Percentiles rank a stretch among this genome's conserved stretches.
Conservation (phyloP, 2,888 invertebrate genomes). For the Branchellion lobata region DNA sequence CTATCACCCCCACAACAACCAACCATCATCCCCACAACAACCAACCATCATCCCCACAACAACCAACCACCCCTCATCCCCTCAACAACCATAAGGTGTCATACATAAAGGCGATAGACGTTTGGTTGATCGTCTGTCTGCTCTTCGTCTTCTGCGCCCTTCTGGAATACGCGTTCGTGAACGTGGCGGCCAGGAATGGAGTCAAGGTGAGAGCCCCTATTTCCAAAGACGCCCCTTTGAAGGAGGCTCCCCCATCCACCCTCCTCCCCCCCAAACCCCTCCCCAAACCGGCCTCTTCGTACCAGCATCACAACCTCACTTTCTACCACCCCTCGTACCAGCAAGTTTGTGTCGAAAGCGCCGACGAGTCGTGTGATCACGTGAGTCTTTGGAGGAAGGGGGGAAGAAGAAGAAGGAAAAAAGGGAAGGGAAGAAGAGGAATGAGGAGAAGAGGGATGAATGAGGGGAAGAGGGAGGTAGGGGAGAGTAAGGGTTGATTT, state of each 20-base stretch:
- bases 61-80: neutral
- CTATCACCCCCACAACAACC: too few species aligned
- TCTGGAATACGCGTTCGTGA: slow-evolving; percentile 54
- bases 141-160: slow-evolving; percentile 54
- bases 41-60: neutral
- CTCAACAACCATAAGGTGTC: slow-evolving; percentile 69
- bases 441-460: too few species aligned
- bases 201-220: slow-evolving; percentile 45
- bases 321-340: slow-evolving; percentile 25
- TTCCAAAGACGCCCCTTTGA: slow-evolving; percentile 36
- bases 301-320: slow-evolving; percentile 26
- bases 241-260: slow-evolving; percentile 9
- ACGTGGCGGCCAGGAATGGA: slow-evolving; percentile 52
- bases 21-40: neutral
- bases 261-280: slow-evolving; percentile 18
- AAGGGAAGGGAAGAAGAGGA: too few species aligned
- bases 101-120: slow-evolving; percentile 82
- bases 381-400: neutral
- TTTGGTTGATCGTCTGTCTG: slow-evolving; percentile 50
- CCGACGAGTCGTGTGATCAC: slow-evolving; percentile 32
- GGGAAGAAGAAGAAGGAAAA: neutral
- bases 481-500: too few species aligned
- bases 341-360: slow-evolving; percentile 24
- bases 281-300: neutral
- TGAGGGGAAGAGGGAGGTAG: neutral